Conservation (phyloP, 23 tunicate genomes). For the Halocynthia roretzi region DNA sequence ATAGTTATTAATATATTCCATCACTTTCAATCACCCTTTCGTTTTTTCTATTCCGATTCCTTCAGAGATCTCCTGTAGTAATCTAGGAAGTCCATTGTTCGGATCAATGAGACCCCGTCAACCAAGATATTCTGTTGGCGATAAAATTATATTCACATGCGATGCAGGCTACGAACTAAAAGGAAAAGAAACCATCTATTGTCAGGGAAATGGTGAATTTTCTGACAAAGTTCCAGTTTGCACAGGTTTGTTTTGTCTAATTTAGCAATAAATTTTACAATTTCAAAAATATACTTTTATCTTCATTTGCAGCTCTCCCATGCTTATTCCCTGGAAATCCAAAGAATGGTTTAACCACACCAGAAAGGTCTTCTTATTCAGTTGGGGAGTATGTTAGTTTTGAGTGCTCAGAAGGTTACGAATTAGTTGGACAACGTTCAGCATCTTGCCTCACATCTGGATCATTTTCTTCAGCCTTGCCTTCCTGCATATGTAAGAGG, state of each 20-base stretch:
- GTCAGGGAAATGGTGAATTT: constrained; percentile 15
- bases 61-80: constrained; percentile 5
- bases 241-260: not conserved
- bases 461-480: constrained; percentile 3
- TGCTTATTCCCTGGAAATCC: constrained; percentile 20
- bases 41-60: not conserved
- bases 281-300: not conserved
- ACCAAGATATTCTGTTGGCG: constrained; percentile 28
- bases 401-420: constrained; percentile 9
- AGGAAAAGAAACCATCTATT: constrained; percentile 1
- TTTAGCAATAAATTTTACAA: not conserved
- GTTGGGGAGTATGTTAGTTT: constrained; percentile 4
- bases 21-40: not conserved
- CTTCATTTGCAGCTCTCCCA: constrained; percentile 8
- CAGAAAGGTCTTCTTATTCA: not conserved
- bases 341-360: constrained; percentile 10
- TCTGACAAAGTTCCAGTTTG: constrained; percentile 19
- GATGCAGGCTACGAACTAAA: not conserved
- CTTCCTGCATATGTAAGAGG: constrained; percentile 1
- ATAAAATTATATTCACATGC: constrained; percentile 19
- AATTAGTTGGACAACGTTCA: not conserved
- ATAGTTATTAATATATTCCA: not conserved
- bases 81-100: constrained; percentile 11
- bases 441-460: constrained; percentile 16
- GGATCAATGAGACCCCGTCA: constrained; percentile 18